Evolutionary conservation across 2,113 vertebrate species (phyloP), one percentile per base, ranked within the genome.

Genomic region (Spilogale gracilis): DNA sequence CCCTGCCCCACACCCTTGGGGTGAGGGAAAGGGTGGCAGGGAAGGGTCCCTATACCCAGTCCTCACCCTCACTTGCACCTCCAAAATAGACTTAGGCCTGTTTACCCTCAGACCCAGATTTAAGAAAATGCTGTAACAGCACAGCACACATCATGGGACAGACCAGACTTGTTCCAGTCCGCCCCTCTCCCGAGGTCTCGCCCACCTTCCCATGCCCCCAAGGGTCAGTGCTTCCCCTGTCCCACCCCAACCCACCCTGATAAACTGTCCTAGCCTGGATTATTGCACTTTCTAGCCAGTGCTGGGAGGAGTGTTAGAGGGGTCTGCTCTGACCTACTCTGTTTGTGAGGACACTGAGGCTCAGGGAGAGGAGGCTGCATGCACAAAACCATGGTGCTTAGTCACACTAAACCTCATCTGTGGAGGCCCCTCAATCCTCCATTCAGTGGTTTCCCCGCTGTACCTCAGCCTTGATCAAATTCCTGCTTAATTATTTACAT

Each of bases 131-230:
- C 14, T 17, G 86, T 27, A 56, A 32, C 14, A 38, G 58, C 0
- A 0, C n/a, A 30, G n/a, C 3, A 30, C 9, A 30, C 32, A 38
- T 12, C 0, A 4, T 1, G 2, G 9, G 27, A 20, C 10, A 9
- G 1, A 43, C 1, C 7, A 58, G 74, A 43, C 27, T 18, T 6
- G 0, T 20, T 73, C 38, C 50, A 69, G 85, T 48, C 10, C 0
- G 0, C 30, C 27, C 27, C 38, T 84, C 18, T 32, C 45, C 11
- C 1, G 27, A 60, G 38, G 73, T 25, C 27, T 79, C 3, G 9
- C 17, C 5, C 60, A 32, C 1, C 67, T 45, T n/a, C 32, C 54
- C 54, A 3, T 0, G 5, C 21, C 45, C 18, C 23, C 5, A 17
- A 5, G 9, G n/a, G 14, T 23, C 32, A 4, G 2, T 32, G 23